phyloP scores from a whole-genome alignment of 2,797 vertebrate species.

The Microctenopoma steveboyesi region DNA sequence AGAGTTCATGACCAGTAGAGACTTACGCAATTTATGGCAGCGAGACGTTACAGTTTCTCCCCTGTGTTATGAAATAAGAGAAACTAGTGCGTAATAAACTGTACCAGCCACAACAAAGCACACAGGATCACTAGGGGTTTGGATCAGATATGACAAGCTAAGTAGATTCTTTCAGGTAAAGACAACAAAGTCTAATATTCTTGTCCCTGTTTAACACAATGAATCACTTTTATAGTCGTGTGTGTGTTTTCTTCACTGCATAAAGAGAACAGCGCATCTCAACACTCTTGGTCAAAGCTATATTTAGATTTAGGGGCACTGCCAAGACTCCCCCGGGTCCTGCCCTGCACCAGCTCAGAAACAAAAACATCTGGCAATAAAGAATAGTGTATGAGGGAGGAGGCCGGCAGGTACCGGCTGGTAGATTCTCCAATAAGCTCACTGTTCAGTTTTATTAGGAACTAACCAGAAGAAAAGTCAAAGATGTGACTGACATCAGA shows the following conservation, averaged over 20 bases:
- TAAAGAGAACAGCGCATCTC: slow-evolving; percentile 35
- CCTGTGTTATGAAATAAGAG: slow-evolving; percentile 22
- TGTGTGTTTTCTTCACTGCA: slow-evolving; percentile 34
- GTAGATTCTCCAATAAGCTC: background rate
- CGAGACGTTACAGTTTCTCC: slow-evolving; percentile 19
- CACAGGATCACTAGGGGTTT: slow-evolving; percentile 29
- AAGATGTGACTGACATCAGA: slow-evolving; percentile 12
- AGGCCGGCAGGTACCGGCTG: background rate
- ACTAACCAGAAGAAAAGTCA: slow-evolving; percentile 15
- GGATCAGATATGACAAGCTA: slow-evolving; percentile 47
- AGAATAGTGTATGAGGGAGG: slow-evolving; percentile 3
- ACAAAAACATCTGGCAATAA: slow-evolving; percentile 53
- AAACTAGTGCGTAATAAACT: slow-evolving; percentile 32
- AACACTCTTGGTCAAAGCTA: slow-evolving; percentile 33
- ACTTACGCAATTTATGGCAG: slow-evolving; percentile 21
- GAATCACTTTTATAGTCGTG: slow-evolving; percentile 54
- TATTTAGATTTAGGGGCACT: slow-evolving; percentile 58
- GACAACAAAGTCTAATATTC: slow-evolving; percentile 53
- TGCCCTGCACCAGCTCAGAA: background rate
- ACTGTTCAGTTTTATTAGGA: slow-evolving; percentile 8
- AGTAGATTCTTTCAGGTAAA: slow-evolving; percentile 52
- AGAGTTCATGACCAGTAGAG: slow-evolving; percentile 20
- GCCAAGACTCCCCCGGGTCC: slow-evolving; percentile 33
- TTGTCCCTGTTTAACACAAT: slow-evolving; percentile 40
- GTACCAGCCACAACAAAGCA: slow-evolving; percentile 42